Evolutionary conservation across 2,113 vertebrate species (phyloP).

Genomic region (Eubucco bourcierii): DNA sequence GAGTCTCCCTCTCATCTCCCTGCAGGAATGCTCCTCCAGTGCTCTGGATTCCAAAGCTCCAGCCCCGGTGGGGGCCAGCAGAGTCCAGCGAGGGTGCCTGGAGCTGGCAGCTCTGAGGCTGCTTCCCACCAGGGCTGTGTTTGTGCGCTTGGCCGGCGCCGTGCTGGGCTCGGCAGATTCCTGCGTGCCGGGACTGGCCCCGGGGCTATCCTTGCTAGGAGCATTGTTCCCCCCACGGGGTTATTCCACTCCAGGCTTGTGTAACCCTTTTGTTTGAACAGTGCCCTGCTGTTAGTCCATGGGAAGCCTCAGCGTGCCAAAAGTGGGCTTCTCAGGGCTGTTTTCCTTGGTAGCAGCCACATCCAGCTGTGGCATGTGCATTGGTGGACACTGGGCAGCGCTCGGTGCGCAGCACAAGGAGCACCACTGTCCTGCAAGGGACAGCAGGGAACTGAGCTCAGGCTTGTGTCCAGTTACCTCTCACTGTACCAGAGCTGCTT

Average conservation of each 20-base stretch:
- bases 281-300: neutral
- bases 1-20: neutral
- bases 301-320: neutral
- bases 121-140: neutral
- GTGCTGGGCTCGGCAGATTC: constrained; percentile 50
- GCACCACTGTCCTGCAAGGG: too few relatives aligned
- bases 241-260: neutral
- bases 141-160: neutral
- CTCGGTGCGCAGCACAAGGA: neutral
- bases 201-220: neutral
- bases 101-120: neutral
- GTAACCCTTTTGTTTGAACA: constrained; percentile 57
- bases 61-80: fast-evolving
- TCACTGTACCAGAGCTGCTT: neutral
- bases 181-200: constrained; percentile 21
- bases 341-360: neutral
- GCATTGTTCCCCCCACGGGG: neutral
- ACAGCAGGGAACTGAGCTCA: neutral
- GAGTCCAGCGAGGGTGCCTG: neutral
- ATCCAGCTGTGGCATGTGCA: neutral
- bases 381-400: neutral
- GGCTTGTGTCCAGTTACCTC: fast-evolving
- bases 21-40: fast-evolving
- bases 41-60: neutral
- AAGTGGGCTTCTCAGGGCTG: neutral